These are phyloP conservation scores for Busseola fusca DNA, from an alignment of 2,888 invertebrate genomes.

Conservation along the genomic window DNA sequence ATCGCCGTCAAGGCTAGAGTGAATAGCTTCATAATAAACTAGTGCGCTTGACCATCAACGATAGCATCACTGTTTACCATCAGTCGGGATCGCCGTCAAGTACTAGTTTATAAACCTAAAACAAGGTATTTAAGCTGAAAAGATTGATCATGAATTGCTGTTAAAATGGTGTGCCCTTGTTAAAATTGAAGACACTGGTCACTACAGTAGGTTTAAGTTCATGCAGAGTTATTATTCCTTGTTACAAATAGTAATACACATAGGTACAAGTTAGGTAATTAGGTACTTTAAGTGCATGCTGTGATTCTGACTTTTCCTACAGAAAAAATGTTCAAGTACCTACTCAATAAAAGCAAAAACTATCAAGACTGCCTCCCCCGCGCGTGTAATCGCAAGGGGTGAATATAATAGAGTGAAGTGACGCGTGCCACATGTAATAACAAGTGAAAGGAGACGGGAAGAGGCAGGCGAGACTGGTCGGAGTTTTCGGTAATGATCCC, in stretches of 20 bases:
- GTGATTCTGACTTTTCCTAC: not conserved
- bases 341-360: conserved; percentile 53
- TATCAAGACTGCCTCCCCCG: conserved; percentile 49
- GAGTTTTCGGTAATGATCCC: conserved; percentile 61
- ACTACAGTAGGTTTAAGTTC: not conserved
- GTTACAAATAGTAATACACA: not conserved
- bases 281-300: too few relatives aligned
- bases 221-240: not conserved
- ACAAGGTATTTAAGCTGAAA: not conserved
- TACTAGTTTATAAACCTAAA: too few relatives aligned
- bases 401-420: conserved; percentile 72
- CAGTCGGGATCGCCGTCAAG: too few relatives aligned
- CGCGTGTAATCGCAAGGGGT: conserved; percentile 50
- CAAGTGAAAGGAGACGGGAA: conserved; percentile 62
- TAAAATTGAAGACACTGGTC: not conserved
- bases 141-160: not conserved
- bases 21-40: too few relatives aligned
- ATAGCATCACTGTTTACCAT: too few relatives aligned
- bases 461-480: conserved; percentile 21
- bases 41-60: too few relatives aligned
- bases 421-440: conserved; percentile 78
- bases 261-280: too few relatives aligned
- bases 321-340: not conserved
- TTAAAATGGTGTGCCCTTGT: not conserved
- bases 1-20: too few relatives aligned